Base-by-base conservation (phyloP, 1,140 invertebrate genomes). In the Caenorhabditis inopinata region DNA sequence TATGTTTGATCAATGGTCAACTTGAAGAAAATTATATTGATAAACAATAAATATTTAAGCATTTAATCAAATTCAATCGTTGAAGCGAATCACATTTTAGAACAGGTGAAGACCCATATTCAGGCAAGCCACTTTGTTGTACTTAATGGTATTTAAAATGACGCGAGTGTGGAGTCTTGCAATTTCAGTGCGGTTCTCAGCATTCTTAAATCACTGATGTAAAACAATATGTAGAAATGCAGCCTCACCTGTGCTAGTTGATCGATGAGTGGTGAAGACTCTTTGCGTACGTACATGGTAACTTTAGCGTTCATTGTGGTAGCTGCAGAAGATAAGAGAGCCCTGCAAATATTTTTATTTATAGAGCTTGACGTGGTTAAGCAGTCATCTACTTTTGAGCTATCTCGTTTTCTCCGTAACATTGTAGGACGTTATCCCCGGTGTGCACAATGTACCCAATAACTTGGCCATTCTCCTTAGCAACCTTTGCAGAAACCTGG, bases 21-120 rank as follows among this genome's bases (percentile, higher is more conserved):
- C n/a, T n/a, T n/a, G n/a, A n/a, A n/a, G n/a, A n/a, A n/a, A n/a
- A n/a, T n/a, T n/a, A n/a, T n/a, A n/a, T n/a, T n/a, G n/a, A n/a
- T n/a, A n/a, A n/a, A n/a, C n/a, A 5, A 42, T 42, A 42, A 42
- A 42, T 42, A 42, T n/a, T n/a, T n/a, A n/a, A n/a, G 38, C 5
- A 42, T 42, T 42, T 7, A 42, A 42, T 42, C 4, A 51, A 25
- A 25, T 46, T 11, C 11, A 51, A 51, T n/a, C n/a, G 48, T 18
- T 7, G 48, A 18, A 25, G 6, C 38, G n/a, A n/a, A n/a, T 49
- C n/a, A 1, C 5, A 42, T 7, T 6, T 82, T 76, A 82, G 76
- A 82, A 82, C 6, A 82, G 76, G 35, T 74, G 68, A 14, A 82
- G 77, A 14, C 81, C 81, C 42, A 79, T 76, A 51, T 82, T 82